These are phyloP conservation scores for Lagodon rhomboides DNA, from an alignment of 2,797 vertebrate species.

Conservation along the genomic window DNA sequence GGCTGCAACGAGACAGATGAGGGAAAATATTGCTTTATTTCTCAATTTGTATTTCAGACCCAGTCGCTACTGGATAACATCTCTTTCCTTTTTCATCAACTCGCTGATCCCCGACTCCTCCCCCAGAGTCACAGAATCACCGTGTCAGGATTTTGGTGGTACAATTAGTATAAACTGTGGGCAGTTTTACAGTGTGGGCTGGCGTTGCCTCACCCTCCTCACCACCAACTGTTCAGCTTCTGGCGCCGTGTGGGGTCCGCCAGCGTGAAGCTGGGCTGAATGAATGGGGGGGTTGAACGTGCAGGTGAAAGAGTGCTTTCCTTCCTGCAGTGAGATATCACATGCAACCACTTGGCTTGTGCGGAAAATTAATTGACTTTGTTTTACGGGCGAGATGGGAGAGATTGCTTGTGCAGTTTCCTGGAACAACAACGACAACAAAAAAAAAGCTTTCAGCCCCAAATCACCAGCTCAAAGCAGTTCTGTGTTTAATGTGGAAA, in stretches of 20 bases:
- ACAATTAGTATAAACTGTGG: constrained; percentile 69
- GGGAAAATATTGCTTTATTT: constrained; percentile 17
- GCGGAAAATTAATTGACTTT: constrained; percentile 30
- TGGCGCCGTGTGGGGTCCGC: constrained; percentile 71
- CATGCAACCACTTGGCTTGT: constrained; percentile 19
- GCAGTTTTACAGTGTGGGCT: constrained; percentile 62
- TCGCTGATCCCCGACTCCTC: constrained; percentile 15
- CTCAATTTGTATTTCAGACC: constrained; percentile 12
- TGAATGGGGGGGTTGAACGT: constrained; percentile 9
- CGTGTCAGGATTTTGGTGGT: constrained; percentile 66
- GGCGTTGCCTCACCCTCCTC: constrained; percentile 42
- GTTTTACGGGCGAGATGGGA: constrained; percentile 11
- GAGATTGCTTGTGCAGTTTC: constrained; percentile 13
- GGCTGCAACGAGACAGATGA: not conserved
- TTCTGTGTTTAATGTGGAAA: not conserved
- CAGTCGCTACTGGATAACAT: not conserved
- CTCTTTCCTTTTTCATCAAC: not conserved
- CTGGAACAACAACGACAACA: not conserved
- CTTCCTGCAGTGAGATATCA: constrained; percentile 26
- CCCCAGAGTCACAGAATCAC: constrained; percentile 50
- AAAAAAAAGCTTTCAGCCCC: not conserved
- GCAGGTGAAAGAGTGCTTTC: constrained; percentile 43
- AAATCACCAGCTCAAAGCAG: not conserved
- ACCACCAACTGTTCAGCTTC: constrained; percentile 57
- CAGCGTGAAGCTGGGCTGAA: constrained; percentile 45